Evolutionary conservation across 2,888 invertebrate species (phyloP), one percentile per base, ranked within the genome.

Genomic region (Boloria selene): DNA sequence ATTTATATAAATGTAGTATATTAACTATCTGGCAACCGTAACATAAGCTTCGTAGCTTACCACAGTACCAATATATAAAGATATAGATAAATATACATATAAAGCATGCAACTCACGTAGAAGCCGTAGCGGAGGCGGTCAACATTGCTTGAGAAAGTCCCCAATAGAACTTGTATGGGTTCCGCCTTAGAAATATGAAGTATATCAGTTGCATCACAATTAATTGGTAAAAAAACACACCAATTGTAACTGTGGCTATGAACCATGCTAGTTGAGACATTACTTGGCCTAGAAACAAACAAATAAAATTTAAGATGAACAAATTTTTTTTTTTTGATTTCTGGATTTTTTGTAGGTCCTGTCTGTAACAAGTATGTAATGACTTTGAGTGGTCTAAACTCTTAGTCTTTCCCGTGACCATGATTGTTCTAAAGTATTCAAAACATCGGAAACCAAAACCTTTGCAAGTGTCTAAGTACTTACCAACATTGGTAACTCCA

Each of bases 111-210:
- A 56, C 96, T 95, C 93, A 97, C 97, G 97, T 97, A 78, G 97
- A 97, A 75, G 97, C 97, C 74, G 97, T 97, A 74, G 97, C 97
- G 82, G 97, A 96, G 53, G 97, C 97, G 61, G 97, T 97, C 69
- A 97, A 93, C 87, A 96, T 95, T 60, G 97, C 96, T 79, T 97
- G 96, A 58, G 96, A 94, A 72, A 97, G 93, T 66, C 96, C 95
- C 89, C 95, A 94, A 89, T 97, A 97, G 92, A 96, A 97, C 83
- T 95, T 95, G 92, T 95, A 97, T 6, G 98, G 97, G 85, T 98
- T 98, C 86, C 95, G 95, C 76, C 95, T 93, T 65, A 97, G 93
- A 82, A 97, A 93, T 68, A 95, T 79, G 86, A 97, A 95, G 89
- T 97, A 98, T 79, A 98, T 94, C 60, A 96, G 85, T 85, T 97